These are phyloP conservation scores for Polydrusus pterygomalis DNA, from an alignment of 2,888 invertebrate genomes.

Conservation along the genomic window DNA sequence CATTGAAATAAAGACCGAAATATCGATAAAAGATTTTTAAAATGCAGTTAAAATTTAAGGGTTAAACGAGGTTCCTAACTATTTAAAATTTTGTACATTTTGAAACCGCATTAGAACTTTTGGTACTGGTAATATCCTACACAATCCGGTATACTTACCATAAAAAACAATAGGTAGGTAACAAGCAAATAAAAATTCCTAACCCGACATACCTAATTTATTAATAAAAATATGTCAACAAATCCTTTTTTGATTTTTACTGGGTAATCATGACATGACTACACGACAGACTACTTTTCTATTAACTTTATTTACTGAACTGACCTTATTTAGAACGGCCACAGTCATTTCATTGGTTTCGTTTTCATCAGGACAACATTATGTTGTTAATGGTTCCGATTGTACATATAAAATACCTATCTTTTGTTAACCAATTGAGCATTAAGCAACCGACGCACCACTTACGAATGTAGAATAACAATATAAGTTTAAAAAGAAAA, in stretches of 20 bases:
- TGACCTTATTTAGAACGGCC: slow-evolving; percentile 8
- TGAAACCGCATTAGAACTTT: too few species aligned
- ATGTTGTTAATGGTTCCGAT: slow-evolving; percentile 21
- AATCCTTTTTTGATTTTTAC: slow-evolving; percentile 31
- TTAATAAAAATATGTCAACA: slow-evolving; percentile 38
- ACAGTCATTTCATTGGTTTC: slow-evolving; percentile 17
- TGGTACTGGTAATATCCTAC: not conserved
- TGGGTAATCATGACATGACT: not conserved
- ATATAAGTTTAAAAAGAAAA: not conserved
- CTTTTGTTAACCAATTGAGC: slow-evolving; percentile 19
- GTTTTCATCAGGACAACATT: slow-evolving; percentile 13
- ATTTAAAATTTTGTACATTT: too few species aligned
- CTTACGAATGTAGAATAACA: not conserved
- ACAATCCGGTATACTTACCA: not conserved
- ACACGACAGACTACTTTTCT: not conserved
- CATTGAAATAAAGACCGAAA: too few species aligned
- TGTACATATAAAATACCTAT: slow-evolving; percentile 14
- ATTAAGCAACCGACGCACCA: not conserved
- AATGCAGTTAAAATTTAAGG: too few species aligned
- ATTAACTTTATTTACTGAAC: not conserved
- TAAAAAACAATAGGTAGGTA: not conserved
- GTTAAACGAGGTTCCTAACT: too few species aligned
- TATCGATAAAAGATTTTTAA: too few species aligned
- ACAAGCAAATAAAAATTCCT: slow-evolving; percentile 7
- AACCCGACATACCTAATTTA: slow-evolving; percentile 13